A percentile compares a stretch with the other conserved stretches of the same genome.
Conservation (phyloP, 2,888 invertebrate genomes). For the Lypha dubia region DNA sequence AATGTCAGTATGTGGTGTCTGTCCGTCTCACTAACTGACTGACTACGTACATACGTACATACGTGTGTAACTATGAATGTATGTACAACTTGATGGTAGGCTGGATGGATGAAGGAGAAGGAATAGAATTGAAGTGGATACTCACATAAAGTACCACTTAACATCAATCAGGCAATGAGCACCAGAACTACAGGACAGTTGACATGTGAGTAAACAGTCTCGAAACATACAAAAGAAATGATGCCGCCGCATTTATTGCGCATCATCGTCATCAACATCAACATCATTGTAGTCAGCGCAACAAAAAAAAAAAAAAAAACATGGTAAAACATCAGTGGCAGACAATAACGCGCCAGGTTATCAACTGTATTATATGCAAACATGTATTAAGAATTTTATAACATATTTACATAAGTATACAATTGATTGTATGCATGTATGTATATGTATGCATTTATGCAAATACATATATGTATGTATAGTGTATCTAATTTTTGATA, state of each 20-base stretch:
- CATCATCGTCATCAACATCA: slow-evolving; percentile 67
- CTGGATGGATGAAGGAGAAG: slow-evolving; percentile 33
- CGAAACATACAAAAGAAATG: slow-evolving; percentile 71
- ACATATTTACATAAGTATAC: neutral
- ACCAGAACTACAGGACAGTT: slow-evolving; percentile 78
- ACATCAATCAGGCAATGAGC: slow-evolving; percentile 81
- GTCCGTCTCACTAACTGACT: neutral
- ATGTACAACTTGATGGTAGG: slow-evolving; percentile 20
- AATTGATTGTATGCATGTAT: neutral
- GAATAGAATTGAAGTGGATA: slow-evolving; percentile 66
- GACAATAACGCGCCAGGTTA: slow-evolving; percentile 71
- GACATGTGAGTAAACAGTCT: slow-evolving; percentile 79
- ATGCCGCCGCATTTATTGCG: slow-evolving; percentile 69
- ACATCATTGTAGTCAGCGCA: slow-evolving; percentile 57
- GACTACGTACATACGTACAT: slow-evolving; percentile 15
- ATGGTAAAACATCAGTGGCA: slow-evolving; percentile 61
- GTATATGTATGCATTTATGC: neutral
- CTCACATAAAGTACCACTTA: slow-evolving; percentile 77
- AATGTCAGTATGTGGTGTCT: slow-evolving; percentile 32
- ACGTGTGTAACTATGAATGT: neutral
- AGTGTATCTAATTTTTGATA: too few relatives aligned
- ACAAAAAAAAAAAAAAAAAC: too few relatives aligned
- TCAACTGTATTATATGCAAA: slow-evolving; percentile 30
- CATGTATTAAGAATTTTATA: slow-evolving; percentile 10
- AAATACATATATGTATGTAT: neutral